Conservation (phyloP, 1,140 invertebrate genomes). For the Piezodorus guildinii region DNA sequence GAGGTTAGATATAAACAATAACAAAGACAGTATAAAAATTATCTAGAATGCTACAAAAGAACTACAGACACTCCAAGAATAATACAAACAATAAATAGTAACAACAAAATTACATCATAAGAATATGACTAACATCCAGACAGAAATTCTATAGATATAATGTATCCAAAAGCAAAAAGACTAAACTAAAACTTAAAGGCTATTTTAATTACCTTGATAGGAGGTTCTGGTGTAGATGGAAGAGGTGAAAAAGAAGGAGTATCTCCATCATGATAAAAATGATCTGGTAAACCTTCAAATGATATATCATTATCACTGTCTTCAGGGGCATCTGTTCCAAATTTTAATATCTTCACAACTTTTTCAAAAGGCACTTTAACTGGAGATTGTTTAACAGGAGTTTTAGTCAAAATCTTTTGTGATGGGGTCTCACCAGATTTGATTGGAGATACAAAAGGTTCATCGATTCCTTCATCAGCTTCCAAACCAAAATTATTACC, state of each 20-base stretch:
- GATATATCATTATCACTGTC: neutral
- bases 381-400: neutral
- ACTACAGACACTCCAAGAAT: too few species aligned
- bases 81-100: too few species aligned
- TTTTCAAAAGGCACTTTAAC: neutral
- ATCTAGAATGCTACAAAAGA: too few species aligned
- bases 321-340: neutral
- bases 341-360: conserved; percentile 9
- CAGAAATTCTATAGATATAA: neutral
- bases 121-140: neutral
- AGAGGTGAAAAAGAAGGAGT: neutral
- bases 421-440: neutral
- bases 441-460: conserved; percentile 24
- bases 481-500: conserved; percentile 24
- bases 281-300: neutral
- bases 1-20: too few species aligned
- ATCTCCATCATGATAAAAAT: conserved; percentile 3
- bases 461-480: conserved; percentile 17
- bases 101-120: neutral
- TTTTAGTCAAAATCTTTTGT: neutral
- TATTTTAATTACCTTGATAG: neutral
- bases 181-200: neutral
- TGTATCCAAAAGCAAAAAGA: neutral
- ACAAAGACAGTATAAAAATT: too few species aligned
- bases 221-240: neutral